Evolutionary conservation across 2,113 vertebrate species (phyloP), one percentile per base, ranked within the genome.

Genomic region (Saimiri boliviensis): DNA sequence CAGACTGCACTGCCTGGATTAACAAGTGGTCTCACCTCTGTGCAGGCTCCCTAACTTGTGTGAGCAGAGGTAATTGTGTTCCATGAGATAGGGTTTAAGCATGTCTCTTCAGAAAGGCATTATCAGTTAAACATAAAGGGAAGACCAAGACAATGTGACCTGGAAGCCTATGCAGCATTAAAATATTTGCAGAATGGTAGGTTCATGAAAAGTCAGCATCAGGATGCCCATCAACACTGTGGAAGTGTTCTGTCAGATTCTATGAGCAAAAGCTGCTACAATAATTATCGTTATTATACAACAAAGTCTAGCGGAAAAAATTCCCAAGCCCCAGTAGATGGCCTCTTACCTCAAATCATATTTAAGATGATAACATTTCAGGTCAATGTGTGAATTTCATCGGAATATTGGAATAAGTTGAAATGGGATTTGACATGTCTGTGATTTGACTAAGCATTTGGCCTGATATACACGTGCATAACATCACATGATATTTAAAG

Each of bases 311-410:
- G 2, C 19, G 13, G 35, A 0, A 5, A 54, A 47, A 79, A n/a
- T n/a, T 60, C 5, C 63, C 20, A 21, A 42, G 30, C 19, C 66
- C 49, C 37, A 77, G 82, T 8, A 9, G 30, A 68, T 60, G 30
- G 20, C 42, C 54, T 37, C 37, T 68, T 92, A 81, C 30, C 82
- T 89, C 42, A 82, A 92, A 60, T 23, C 68, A 71, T 42, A 71
- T 86, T 73, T 89, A 94, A 76, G 45, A 90, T 42, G 12, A 83
- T 16, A 45, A 93, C 79, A 82, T 80, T 79, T 91, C 32, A 95
- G 30, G 77, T 49, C n/a, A 85, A 68, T 12, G 79, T 42, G 58
- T 17, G 35, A 82, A 40, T 89, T 54, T 82, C n/a, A 86, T 54
- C 42, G 54, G 83, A 83, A 80, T 86, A 47, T 32, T 76, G 49